Evolutionary conservation across 2,888 invertebrate species (phyloP), one percentile per base, ranked within the genome.

Genomic region (Spisula subtruncata): DNA sequence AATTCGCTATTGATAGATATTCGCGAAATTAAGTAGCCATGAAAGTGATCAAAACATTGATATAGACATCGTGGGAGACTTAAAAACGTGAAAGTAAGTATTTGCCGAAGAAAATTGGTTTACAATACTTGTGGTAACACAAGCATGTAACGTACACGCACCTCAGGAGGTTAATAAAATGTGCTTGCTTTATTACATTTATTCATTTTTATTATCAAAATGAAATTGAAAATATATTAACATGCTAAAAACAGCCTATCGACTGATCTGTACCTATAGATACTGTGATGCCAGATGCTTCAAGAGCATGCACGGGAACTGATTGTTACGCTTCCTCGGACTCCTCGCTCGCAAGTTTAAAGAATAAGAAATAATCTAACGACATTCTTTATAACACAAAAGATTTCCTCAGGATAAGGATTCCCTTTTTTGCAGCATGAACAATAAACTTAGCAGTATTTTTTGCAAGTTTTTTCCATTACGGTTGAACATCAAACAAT

Each of bases 141-240:
- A 56, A 18, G 56, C 5, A 56, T 25, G 10, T 66, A 10, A 25
- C 20, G 35, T 25, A 20, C 18, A 35, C 32, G 2, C 35, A 75
- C 75, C 75, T 75, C 75, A 75, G 35, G 75, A 32, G 75, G 25
- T 12, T 75, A 18, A 32, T 75, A 75, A 32, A 60, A 35, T 5
- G 32, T 75, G 16, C 75, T 14, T 32, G 32, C 32, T 75, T 32
- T 32, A 75, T 75, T 8, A 1, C 32, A 32, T 75, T 6, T 75
- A 75, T 75, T 8, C 32, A 75, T 35, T 75, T 35, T 75, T 35
- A 32, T 75, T 75, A 32, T 75, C 41, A 35, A 75, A 75, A 75
- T 35, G 75, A 75, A 75, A 75, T 75, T 75, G 75, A 75, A 75
- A 75, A 75, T 75, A 75, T 75, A 75, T 32, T 32, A 75, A 32